Conservation (phyloP, 2,113 vertebrate genomes). For the Oreochromis aureus region DNA sequence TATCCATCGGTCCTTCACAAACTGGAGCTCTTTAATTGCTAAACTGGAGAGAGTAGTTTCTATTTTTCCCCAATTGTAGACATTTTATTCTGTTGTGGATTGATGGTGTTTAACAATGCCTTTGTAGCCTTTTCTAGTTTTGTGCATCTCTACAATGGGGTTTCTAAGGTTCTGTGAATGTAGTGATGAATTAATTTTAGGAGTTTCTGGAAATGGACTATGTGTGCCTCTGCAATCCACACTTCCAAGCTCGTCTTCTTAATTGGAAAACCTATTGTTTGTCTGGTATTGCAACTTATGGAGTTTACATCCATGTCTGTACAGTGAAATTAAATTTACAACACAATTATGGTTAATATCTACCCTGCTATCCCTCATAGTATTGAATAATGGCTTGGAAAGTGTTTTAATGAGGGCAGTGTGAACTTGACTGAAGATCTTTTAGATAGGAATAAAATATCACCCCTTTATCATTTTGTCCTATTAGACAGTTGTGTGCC, state of each 20-base stretch:
- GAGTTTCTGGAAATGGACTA: not conserved
- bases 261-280: not conserved
- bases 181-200: not conserved
- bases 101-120: not conserved
- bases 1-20: not conserved
- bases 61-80: not conserved
- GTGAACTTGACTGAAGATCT: not conserved
- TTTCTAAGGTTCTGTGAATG: not conserved
- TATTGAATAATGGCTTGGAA: not conserved
- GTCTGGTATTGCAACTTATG: not conserved
- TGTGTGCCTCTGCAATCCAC: not conserved
- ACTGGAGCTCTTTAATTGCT: not conserved
- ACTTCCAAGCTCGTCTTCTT: not conserved
- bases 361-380: not conserved
- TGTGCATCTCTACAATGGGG: not conserved
- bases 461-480: rapidly evolving
- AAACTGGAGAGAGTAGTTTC: not conserved
- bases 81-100: not conserved
- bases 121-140: not conserved
- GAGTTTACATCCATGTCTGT: not conserved
- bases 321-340: not conserved
- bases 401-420: not conserved
- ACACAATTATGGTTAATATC: not conserved
- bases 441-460: not conserved
- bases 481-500: not conserved